Evolutionary conservation across 2,888 invertebrate genomes (phyloP).

Genomic region (Loripinus fragilis): DNA sequence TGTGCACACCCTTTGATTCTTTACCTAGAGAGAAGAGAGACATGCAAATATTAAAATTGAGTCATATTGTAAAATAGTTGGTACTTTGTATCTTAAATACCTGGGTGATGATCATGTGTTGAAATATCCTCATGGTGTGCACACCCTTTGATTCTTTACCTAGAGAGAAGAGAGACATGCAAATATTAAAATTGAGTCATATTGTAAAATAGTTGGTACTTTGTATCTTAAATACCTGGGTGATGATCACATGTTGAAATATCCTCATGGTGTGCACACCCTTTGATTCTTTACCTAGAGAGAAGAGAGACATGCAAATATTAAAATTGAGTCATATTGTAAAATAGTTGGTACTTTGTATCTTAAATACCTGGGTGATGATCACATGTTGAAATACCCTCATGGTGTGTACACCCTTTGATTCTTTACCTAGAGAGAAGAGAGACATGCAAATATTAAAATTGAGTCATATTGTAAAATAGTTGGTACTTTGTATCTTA

Average conservation of each 20-base stretch:
- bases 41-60: too few species aligned
- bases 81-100: conserved; percentile 65
- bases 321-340: too few species aligned
- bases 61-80: too few species aligned
- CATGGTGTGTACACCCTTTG: conserved; percentile 54
- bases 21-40: conserved; percentile 33
- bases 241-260: conserved; percentile 65
- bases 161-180: conserved; percentile 14
- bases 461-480: too few species aligned
- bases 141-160: conserved; percentile 52
- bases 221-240: conserved; percentile 61
- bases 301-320: too few species aligned
- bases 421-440: conserved; percentile 54
- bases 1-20: conserved; percentile 53
- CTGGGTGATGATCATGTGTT: conserved; percentile 62
- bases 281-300: conserved; percentile 47
- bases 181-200: too few species aligned
- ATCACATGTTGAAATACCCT: conserved; percentile 63
- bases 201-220: too few species aligned
- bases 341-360: too few species aligned
- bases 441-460: too few species aligned
- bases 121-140: conserved; percentile 61
- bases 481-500: too few species aligned
- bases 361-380: conserved; percentile 61
- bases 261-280: conserved; percentile 58